Percentiles rank a stretch among this genome's conserved stretches.
Conservation (phyloP, 2,888 invertebrate species). For the Athetis lepigone region DNA sequence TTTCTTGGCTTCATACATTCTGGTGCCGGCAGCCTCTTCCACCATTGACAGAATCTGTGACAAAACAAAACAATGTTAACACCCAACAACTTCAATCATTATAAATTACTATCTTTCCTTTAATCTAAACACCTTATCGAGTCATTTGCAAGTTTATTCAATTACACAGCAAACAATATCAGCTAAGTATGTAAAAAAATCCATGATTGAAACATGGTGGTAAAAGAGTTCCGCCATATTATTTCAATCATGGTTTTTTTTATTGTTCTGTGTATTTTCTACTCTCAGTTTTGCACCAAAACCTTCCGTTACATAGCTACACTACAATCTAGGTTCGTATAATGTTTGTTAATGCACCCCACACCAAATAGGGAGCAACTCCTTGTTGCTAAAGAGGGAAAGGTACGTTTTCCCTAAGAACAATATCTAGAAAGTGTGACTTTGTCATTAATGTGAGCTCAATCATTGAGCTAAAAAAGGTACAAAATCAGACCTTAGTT, state of each 20-base stretch:
- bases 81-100: background rate
- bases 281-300: too few relatives aligned
- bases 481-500: background rate
- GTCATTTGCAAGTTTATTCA: background rate
- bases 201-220: too few relatives aligned
- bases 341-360: too few relatives aligned
- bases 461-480: too few relatives aligned
- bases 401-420: background rate
- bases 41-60: conserved; percentile 97
- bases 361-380: too few relatives aligned
- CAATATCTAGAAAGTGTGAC: background rate
- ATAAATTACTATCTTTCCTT: background rate
- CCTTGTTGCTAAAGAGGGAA: background rate
- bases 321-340: too few relatives aligned
- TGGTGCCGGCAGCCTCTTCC: conserved; percentile 99
- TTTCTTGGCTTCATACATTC: conserved; percentile 98
- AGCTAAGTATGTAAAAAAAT: too few relatives aligned
- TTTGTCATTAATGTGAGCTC: too few relatives aligned
- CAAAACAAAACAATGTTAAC: conserved; percentile 34
- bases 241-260: too few relatives aligned
- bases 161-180: background rate
- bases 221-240: too few relatives aligned
- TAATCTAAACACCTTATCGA: conserved; percentile 14
- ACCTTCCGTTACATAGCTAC: too few relatives aligned
- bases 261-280: too few relatives aligned